These are phyloP conservation scores for Meliscaeva auricollis DNA, from an alignment of 2,888 invertebrate species.

Conservation along the genomic window DNA sequence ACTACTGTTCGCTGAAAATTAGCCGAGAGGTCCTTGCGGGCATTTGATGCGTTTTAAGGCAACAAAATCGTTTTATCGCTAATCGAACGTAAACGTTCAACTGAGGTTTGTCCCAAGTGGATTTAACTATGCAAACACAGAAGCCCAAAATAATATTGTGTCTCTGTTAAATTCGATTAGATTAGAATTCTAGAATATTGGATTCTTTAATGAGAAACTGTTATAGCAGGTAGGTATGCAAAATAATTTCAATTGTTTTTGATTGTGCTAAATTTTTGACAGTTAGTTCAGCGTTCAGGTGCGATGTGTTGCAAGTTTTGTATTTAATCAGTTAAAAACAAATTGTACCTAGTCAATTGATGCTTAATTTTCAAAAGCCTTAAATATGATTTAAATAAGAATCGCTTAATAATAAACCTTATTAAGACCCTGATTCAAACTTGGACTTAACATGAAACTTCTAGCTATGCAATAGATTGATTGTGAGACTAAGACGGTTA, in stretches of 20 bases:
- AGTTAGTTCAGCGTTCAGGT: not conserved
- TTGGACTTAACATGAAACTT: too few species aligned
- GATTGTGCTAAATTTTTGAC: conserved; percentile 28
- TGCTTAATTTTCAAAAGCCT: too few species aligned
- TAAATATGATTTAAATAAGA: too few species aligned
- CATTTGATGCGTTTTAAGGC: conserved; percentile 61
- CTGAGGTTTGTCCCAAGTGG: conserved; percentile 70
- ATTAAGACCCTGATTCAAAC: too few species aligned
- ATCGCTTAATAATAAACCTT: too few species aligned
- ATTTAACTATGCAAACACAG: conserved; percentile 31
- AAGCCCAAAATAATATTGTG: conserved; percentile 28
- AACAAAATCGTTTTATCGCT: conserved; percentile 61
- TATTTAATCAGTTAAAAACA: too few species aligned
- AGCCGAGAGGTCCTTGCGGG: conserved; percentile 62
- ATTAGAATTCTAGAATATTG: conserved; percentile 47
- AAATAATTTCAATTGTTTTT: conserved; percentile 16
- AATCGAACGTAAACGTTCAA: conserved; percentile 70
- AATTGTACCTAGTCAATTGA: too few species aligned
- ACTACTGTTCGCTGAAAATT: conserved; percentile 23
- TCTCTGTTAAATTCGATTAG: conserved; percentile 34
- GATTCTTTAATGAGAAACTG: conserved; percentile 21
- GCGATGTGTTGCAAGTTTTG: too few species aligned
- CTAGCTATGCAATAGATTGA: too few species aligned
- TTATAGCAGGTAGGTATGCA: not conserved
- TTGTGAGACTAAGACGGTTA: too few species aligned